A percentile compares a stretch with the other conserved stretches of the same genome.
These are phyloP conservation scores for Vanessa cardui DNA, from an alignment of 2,888 invertebrate genomes.

Conservation along the genomic window DNA sequence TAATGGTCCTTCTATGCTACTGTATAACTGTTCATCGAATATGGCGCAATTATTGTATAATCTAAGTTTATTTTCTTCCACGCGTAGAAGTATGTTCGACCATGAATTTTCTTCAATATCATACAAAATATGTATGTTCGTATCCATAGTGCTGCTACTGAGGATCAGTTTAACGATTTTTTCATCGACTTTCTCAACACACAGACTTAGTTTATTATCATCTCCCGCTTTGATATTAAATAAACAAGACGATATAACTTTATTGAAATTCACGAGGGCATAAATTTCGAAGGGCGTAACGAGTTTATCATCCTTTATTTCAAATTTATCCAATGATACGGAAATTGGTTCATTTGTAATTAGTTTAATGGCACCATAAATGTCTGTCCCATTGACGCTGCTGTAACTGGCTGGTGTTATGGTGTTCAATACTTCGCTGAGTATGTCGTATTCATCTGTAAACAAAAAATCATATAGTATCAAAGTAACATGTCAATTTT, in stretches of 20 bases:
- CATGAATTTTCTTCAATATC: constrained; percentile 20
- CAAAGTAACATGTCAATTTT: too few relatives aligned
- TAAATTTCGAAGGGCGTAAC: constrained; percentile 55
- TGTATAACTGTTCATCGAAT: not conserved
- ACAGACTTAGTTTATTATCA: constrained; percentile 47
- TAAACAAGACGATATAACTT: constrained; percentile 47
- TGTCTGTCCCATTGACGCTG: not conserved
- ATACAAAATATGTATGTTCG: not conserved
- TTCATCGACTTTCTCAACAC: constrained; percentile 42
- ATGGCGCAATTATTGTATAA: constrained; percentile 31
- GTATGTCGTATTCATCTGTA: constrained; percentile 44
- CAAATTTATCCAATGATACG: constrained; percentile 32
- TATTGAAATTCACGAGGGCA: constrained; percentile 51
- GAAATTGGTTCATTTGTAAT: constrained; percentile 31
- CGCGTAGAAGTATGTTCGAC: constrained; percentile 26
- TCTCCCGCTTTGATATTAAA: constrained; percentile 53
- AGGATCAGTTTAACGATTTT: constrained; percentile 39
- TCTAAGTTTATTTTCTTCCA: constrained; percentile 23
- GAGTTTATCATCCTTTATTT: constrained; percentile 35
- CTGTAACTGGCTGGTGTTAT: not conserved
- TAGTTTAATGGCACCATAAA: constrained; percentile 40
- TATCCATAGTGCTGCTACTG: constrained; percentile 33
- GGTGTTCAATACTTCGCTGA: constrained; percentile 38
- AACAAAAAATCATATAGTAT: not conserved
- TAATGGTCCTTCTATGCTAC: not conserved